phyloP scores from a whole-genome alignment of 2,113 vertebrate genomes.

The Turnix velox region DNA sequence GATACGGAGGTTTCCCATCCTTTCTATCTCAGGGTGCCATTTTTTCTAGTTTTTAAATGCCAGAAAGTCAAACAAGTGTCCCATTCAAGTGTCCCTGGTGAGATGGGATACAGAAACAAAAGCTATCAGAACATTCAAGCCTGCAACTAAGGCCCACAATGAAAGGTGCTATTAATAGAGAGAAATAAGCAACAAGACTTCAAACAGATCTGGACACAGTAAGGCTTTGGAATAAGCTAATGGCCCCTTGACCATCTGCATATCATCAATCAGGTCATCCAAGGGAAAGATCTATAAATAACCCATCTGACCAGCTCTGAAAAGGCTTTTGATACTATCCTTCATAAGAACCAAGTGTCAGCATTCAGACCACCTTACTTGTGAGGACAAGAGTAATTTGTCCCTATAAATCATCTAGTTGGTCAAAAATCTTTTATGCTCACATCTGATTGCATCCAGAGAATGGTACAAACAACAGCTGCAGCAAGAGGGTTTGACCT shows the following conservation, averaged over 20 bases:
- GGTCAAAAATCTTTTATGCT: neutral
- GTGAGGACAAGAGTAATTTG: constrained; percentile 29
- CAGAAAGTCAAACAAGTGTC: constrained; percentile 32
- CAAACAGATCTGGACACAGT: constrained; percentile 57
- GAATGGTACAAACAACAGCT: neutral
- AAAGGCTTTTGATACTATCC: constrained; percentile 50
- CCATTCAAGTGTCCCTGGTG: constrained; percentile 38
- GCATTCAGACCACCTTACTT: constrained; percentile 28
- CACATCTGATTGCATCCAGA: neutral
- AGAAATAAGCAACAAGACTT: constrained; percentile 59
- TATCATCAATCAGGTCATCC: constrained; percentile 61
- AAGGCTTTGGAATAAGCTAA: constrained; percentile 41
- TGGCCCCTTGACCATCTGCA: constrained; percentile 58
- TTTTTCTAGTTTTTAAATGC: neutral
- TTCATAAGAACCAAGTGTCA: neutral
- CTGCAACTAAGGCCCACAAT: constrained; percentile 13
- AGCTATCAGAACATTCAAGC: constrained; percentile 28
- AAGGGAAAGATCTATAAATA: constrained; percentile 65
- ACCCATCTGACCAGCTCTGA: constrained; percentile 25
- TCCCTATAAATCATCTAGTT: neutral
- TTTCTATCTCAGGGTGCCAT: neutral
- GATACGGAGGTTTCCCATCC: neutral
- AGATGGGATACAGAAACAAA: constrained; percentile 39
- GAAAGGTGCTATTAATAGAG: constrained; percentile 61
- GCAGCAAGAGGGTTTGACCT: too few relatives aligned